phyloP scores from a whole-genome alignment of 2,113 vertebrate species.

The Xiphorhynchus elegans region DNA sequence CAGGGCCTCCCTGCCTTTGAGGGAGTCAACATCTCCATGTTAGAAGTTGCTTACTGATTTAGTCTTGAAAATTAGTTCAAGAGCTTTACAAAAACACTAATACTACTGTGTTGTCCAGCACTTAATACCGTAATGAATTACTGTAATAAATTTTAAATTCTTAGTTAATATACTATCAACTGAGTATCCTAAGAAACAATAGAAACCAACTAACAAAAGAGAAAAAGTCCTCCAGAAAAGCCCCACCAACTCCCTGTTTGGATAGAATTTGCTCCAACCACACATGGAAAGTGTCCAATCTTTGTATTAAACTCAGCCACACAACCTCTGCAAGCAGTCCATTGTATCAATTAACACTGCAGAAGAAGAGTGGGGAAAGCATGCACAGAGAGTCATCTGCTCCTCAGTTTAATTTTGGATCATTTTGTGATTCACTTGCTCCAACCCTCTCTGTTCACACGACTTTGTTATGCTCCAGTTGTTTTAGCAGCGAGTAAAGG shows the following conservation, averaged over 20 bases:
- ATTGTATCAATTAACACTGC: not conserved
- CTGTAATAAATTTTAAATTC: not conserved
- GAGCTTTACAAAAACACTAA: not conserved
- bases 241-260: not conserved
- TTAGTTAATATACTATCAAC: not conserved
- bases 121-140: not conserved
- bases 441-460: not conserved
- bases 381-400: not conserved
- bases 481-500: not conserved
- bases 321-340: not conserved
- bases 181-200: not conserved
- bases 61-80: not conserved
- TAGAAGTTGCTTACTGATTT: not conserved
- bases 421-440: not conserved
- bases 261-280: not conserved
- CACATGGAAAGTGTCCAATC: not conserved
- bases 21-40: not conserved
- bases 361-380: not conserved
- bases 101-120: not conserved
- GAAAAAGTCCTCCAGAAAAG: not conserved
- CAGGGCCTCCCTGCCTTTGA: not conserved
- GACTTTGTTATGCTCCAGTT: not conserved
- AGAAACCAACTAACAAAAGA: not conserved
- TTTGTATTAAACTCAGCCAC: not conserved
- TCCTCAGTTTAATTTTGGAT: not conserved